Conservation (phyloP, 1,140 invertebrate genomes). For the Bombyx mandarina region DNA sequence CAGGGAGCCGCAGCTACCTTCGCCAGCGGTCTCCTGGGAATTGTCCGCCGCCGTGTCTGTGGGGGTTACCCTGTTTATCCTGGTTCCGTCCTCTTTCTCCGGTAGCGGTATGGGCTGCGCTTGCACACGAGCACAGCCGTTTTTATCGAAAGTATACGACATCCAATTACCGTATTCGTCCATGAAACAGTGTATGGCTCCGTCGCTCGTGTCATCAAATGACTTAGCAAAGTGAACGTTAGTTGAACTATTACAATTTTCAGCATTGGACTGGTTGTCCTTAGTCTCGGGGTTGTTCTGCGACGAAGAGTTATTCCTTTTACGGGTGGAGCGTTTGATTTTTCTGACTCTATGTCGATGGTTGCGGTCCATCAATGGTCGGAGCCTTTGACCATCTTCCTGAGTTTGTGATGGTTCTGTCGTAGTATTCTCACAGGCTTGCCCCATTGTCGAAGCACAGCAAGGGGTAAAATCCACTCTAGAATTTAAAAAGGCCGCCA, state of each 20-base stretch:
- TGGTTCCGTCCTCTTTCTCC: conserved; percentile 58
- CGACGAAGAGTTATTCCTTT: conserved; percentile 50
- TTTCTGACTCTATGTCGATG: conserved; percentile 65
- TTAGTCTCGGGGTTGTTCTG: conserved; percentile 44
- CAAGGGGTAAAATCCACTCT: conserved; percentile 70
- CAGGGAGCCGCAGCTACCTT: conserved; percentile 61
- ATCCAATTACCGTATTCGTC: conserved; percentile 80
- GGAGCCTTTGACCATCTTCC: conserved; percentile 49
- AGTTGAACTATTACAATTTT: conserved; percentile 45
- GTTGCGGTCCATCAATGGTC: conserved; percentile 66
- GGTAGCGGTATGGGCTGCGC: conserved; percentile 45
- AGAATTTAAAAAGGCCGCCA: conserved; percentile 76
- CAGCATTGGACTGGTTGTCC: conserved; percentile 40
- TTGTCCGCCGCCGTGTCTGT: conserved; percentile 47
- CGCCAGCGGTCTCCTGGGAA: conserved; percentile 52
- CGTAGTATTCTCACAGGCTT: conserved; percentile 25
- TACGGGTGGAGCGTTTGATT: conserved; percentile 64
- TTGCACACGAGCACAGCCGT: conserved; percentile 42
- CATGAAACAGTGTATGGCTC: conserved; percentile 88
- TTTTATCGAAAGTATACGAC: conserved; percentile 91
- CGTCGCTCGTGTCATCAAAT: conserved; percentile 89
- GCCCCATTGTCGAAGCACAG: conserved; percentile 29
- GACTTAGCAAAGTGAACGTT: conserved; percentile 82
- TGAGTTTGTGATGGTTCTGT: conserved; percentile 29
- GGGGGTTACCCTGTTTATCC: conserved; percentile 54